Base-by-base conservation (phyloP, 2,113 vertebrate genomes). In the Ia io region DNA sequence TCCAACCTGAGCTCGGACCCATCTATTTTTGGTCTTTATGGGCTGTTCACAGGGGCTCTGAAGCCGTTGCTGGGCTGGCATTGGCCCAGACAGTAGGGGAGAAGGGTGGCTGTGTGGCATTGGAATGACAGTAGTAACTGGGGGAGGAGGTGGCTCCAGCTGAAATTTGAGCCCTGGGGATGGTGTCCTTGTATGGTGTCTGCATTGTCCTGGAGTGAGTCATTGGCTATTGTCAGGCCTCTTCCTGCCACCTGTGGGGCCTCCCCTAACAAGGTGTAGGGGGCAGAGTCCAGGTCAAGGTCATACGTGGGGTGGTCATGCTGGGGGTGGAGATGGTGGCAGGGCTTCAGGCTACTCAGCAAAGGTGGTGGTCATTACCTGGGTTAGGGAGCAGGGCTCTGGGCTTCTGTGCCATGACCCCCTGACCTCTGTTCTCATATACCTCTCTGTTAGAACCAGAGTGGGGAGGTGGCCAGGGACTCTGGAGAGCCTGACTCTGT, bases 251-350 rank as follows among this genome's bases (percentile, higher is more conserved):
- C 95, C 84, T 70, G 49, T 40, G 69, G 23, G 82, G 77, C 47
- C 88, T 90, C 91, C 63, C 90, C 61, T 80, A 53, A 65, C 61
- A 94, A 93, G 92, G 73, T 92, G 13, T 49, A 69, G 47, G 92
- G 69, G 35, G 51, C 77, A 83, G 88, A 93, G 80, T 84, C 83
- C 87, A 77, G 79, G 93, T 94, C 74, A 95, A 96, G 97, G 94
- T 76, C 92, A 84, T 88, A 76, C 23, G 83, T 82, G 51, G 53
- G 69, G 73, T 83, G 23, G 98, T 98, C 97, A 99, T 98, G 97
- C 99, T 98, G 99, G 65, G 99, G 98, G 98, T 98, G 14, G 20
- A 82, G 63, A 89, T 32, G 67, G 44, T n/a, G 3, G 44, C 61
- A 53, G 78, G 47, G 85, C 49, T 92, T 86, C 25, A 82, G 67